phyloP scores from a whole-genome alignment of 2,888 invertebrate genomes.

The Zygogramma bicolorata region DNA sequence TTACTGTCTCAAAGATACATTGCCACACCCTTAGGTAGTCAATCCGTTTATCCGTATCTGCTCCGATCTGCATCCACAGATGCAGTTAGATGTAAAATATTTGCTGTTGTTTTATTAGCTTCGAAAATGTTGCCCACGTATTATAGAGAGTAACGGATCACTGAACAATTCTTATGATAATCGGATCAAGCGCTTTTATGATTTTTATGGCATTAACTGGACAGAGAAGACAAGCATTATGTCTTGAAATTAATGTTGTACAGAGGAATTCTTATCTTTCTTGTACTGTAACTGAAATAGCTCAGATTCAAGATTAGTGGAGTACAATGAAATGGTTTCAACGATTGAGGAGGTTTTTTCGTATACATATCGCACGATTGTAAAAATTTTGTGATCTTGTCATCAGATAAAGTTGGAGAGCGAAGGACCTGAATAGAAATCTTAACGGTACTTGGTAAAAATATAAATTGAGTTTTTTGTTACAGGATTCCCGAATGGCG shows the following conservation, averaged over 20 bases:
- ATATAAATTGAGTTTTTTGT: constrained; percentile 28
- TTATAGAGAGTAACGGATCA: constrained; percentile 18
- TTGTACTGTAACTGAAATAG: background rate
- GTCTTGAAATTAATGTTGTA: background rate
- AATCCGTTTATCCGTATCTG: background rate
- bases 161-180: constrained; percentile 18
- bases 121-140: background rate
- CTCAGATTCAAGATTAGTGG: too few relatives aligned
- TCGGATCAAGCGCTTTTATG: constrained; percentile 13
- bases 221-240: background rate
- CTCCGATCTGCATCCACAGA: background rate
- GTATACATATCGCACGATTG: too few relatives aligned
- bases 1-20: too few relatives aligned
- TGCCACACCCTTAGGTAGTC: too few relatives aligned
- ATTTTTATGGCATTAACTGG: constrained; percentile 12
- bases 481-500: constrained; percentile 53
- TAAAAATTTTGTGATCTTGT: too few relatives aligned
- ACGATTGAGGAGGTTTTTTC: background rate
- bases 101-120: background rate
- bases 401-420: too few relatives aligned
- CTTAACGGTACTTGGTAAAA: background rate
- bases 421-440: background rate
- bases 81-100: background rate
- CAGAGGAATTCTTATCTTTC: background rate
- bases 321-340: too few relatives aligned